phyloP scores from a whole-genome alignment of 2,888 invertebrate genomes.

The Drosophila quinaria region DNA sequence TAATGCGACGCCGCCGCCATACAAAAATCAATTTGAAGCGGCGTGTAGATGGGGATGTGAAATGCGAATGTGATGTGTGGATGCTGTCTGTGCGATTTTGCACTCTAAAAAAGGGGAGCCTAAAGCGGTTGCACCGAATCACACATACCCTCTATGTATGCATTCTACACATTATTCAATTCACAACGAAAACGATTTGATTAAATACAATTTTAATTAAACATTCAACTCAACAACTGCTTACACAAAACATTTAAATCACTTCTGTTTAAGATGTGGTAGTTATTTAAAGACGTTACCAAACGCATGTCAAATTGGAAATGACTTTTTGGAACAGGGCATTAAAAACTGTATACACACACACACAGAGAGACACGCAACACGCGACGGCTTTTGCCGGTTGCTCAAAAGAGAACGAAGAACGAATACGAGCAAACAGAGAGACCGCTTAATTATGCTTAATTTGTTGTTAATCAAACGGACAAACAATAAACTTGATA shows the following conservation, averaged over 20 bases:
- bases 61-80: constrained; percentile 48
- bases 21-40: constrained; percentile 76
- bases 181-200: too few species aligned
- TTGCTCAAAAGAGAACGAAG: constrained; percentile 39
- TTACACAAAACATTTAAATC: neutral
- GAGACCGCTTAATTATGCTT: constrained; percentile 68
- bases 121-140: neutral
- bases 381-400: constrained; percentile 77
- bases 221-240: too few species aligned
- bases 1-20: constrained; percentile 58
- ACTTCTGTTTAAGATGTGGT: neutral
- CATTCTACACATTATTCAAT: constrained; percentile 1
- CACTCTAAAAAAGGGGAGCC: constrained; percentile 31
- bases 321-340: constrained; percentile 35
- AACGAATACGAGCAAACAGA: constrained; percentile 24
- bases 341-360: constrained; percentile 71
- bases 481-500: constrained; percentile 60
- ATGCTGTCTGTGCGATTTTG: constrained; percentile 61
- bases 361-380: constrained; percentile 46
- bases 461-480: constrained; percentile 76
- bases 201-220: too few species aligned
- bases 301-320: constrained; percentile 18
- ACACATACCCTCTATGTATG: constrained; percentile 14
- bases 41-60: constrained; percentile 38
- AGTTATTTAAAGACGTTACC: constrained; percentile 10